These are phyloP conservation scores for Drosophila kohkoa DNA, from an alignment of 1,140 invertebrate species.

Conservation along the genomic window DNA sequence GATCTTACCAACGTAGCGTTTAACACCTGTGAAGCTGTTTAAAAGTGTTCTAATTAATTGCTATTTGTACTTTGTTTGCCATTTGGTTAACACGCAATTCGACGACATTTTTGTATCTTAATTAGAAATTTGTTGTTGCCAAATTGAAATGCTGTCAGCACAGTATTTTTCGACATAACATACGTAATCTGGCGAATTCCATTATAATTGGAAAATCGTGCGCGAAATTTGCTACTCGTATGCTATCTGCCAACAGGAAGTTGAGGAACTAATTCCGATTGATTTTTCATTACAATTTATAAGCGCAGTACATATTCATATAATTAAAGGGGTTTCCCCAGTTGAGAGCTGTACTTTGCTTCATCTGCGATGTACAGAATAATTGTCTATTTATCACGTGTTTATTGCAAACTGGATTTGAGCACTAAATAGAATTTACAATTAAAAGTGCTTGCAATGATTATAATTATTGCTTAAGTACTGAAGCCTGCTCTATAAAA, in stretches of 20 bases:
- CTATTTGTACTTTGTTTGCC: slow-evolving; percentile 36
- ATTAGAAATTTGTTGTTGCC: slow-evolving; percentile 41
- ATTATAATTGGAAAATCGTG: not conserved
- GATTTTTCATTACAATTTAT: not conserved
- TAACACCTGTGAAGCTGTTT: slow-evolving; percentile 31
- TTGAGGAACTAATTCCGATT: not conserved
- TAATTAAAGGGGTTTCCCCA: not conserved
- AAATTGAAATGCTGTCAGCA: slow-evolving; percentile 20
- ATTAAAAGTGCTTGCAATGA: not conserved
- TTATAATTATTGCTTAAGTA: slow-evolving; percentile 4
- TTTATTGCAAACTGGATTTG: not conserved
- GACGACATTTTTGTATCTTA: slow-evolving; percentile 13
- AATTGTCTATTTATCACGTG: not conserved
- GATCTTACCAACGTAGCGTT: not conserved
- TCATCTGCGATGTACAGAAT: not conserved
- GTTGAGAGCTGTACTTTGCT: not conserved
- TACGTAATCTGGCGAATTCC: slow-evolving; percentile 3
- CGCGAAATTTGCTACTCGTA: no score
- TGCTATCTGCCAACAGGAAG: not conserved
- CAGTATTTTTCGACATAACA: not conserved
- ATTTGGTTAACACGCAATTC: slow-evolving; percentile 42
- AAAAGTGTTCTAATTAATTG: slow-evolving; percentile 43
- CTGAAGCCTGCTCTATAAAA: slow-evolving; percentile 2
- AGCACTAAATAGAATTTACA: not conserved
- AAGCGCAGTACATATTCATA: not conserved